phyloP scores from a whole-genome alignment of 2,888 invertebrate species.

The Vannuccia rotundouncinata region DNA sequence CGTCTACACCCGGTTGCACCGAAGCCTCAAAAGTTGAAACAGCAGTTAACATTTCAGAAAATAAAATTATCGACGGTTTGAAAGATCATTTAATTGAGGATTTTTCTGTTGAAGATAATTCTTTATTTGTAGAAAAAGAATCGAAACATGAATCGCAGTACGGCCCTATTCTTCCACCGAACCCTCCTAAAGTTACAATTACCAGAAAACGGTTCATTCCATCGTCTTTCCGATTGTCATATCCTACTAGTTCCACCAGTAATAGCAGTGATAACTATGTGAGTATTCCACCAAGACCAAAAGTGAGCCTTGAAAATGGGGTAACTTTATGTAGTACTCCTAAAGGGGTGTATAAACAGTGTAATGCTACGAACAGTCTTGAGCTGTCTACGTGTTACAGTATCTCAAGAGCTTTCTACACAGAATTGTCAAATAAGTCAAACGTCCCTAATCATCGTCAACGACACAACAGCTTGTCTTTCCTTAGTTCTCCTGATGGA shows the following conservation, averaged over 20 bases:
- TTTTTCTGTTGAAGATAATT: no score
- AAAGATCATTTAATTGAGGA: no score
- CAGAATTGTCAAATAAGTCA: not conserved
- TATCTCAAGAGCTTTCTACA: not conserved
- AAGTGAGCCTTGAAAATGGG: not conserved
- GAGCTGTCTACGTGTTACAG: not conserved
- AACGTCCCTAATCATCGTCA: not conserved
- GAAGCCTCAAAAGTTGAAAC: not conserved
- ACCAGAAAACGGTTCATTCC: slow-evolving; percentile 3
- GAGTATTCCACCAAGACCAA: not conserved
- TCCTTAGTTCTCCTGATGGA: not conserved
- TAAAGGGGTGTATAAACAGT: no score
- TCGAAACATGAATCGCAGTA: no score
- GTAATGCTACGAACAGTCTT: not conserved
- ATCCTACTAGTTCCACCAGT: slow-evolving; percentile 16
- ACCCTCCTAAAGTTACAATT: slow-evolving; percentile 22
- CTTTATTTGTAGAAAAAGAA: no score
- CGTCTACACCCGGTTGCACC: not conserved
- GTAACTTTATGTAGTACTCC: no score
- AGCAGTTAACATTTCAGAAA: no score
- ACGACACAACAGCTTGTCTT: not conserved
- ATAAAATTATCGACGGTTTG: no score
- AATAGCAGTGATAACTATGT: slow-evolving; percentile 13
- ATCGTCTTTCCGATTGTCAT: slow-evolving; percentile 11
- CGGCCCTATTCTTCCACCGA: not conserved